Evolutionary conservation across 23 tunicate genomes (phyloP).

Genomic region (Trididemnum clinides): DNA sequence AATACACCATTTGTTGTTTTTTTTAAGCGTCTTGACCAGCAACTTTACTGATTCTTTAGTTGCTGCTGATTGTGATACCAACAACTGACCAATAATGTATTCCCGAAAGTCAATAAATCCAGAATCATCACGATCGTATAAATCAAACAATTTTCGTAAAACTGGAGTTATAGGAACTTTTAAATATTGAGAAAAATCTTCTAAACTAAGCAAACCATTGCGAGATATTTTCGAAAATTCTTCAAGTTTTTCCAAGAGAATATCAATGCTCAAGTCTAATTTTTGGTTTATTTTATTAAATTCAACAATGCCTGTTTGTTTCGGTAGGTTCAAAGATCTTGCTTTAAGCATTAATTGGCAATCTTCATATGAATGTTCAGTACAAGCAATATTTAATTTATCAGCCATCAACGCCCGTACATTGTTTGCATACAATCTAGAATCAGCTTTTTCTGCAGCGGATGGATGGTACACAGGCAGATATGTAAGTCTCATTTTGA

Average conservation of each 20-base stretch:
- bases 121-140: slow-evolving; percentile 71
- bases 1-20: slow-evolving; percentile 51
- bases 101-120: slow-evolving; percentile 82
- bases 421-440: slow-evolving; percentile 70
- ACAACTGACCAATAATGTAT: slow-evolving; percentile 87
- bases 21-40: slow-evolving; percentile 81
- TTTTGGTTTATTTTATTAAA: slow-evolving; percentile 70
- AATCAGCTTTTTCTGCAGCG: slow-evolving; percentile 53
- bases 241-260: slow-evolving; percentile 49
- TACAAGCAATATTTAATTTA: slow-evolving; percentile 42
- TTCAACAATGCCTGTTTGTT: slow-evolving; percentile 76
- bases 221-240: slow-evolving; percentile 65
- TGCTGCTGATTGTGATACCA: slow-evolving; percentile 71
- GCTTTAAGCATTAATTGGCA: slow-evolving; percentile 77
- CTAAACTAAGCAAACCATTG: slow-evolving; percentile 52
- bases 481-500: slow-evolving; percentile 35
- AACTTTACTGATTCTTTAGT: slow-evolving; percentile 67
- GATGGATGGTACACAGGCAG: slow-evolving; percentile 75
- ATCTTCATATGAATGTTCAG: slow-evolving; percentile 89
- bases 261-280: slow-evolving; percentile 57
- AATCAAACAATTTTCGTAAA: slow-evolving; percentile 72
- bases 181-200: slow-evolving; percentile 61
- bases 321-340: slow-evolving; percentile 51
- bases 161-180: slow-evolving; percentile 65
- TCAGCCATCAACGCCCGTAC: slow-evolving; percentile 58